Evolutionary conservation across 2,797 vertebrate genomes (phyloP), one percentile per base, ranked within the genome.

Genomic region (Megaceryle alcyon): DNA sequence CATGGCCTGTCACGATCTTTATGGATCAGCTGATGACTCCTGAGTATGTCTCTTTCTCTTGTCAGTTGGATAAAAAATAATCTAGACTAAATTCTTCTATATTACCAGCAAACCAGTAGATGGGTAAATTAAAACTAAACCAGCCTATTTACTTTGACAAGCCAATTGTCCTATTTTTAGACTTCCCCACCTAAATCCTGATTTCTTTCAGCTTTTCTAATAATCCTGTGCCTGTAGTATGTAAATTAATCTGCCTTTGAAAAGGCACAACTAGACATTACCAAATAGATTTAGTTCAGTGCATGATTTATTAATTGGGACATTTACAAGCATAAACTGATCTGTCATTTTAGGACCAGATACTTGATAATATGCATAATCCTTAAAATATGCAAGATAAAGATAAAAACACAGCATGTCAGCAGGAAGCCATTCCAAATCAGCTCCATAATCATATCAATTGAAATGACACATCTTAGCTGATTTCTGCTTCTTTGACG

Each of bases 371-470:
- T 72, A 86, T 33, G 43, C 25, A 73, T 60, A 79, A 82, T 80
- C 22, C 63, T 77, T 93, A 89, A 89, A 87, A 92, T 75, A 81
- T 54, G 49, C 57, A 81, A 94, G 41, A 78, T 91, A 81, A 68
- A 59, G 49, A 85, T 28, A 81, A 93, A 93, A 94, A 85, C 44
- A 66, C 6, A 72, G 13, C 22, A 44, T 70, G 14, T 71, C 93
- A 81, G 81, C 57, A 71, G 14, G 53, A 87, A 93, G 14, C 15
- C n/a, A 12, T 69, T 89, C 37, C 78, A 86, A 88, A 87, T 71
- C 31, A 78, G 35, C 23, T 78, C 19, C 25, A 86, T 66, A 92
- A 51, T 64, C 19, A 4, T 81, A 71, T 59, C 57, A 51, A 25
- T 43, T 78, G 39, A 84, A 91, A 89, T 69, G 9, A 25, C 31